Conservation (phyloP, 1,140 invertebrate species). For the Drusus annulatus region DNA sequence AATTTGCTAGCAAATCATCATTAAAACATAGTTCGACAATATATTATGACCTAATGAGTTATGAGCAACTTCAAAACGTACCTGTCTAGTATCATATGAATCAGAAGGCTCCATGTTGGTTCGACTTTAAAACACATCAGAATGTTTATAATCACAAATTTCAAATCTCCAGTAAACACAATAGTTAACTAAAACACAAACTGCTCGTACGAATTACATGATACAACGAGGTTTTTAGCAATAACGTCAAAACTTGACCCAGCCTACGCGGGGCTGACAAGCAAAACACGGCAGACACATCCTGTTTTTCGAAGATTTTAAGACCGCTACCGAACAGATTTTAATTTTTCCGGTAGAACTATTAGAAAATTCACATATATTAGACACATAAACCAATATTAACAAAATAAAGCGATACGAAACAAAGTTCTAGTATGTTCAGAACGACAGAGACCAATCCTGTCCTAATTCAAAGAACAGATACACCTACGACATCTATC, state of each 20-base stretch:
- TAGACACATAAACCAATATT: not conserved
- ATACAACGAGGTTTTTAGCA: slow-evolving; percentile 28
- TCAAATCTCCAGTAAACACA: not conserved
- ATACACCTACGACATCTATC: slow-evolving; percentile 48
- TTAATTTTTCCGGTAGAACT: not conserved
- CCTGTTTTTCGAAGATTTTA: slow-evolving; percentile 27
- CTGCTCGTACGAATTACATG: slow-evolving; percentile 10
- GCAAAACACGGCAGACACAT: slow-evolving; percentile 48
- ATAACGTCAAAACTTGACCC: slow-evolving; percentile 51
- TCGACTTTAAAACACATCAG: slow-evolving; percentile 50
- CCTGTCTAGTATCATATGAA: slow-evolving; percentile 58
- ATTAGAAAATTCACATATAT: slow-evolving; percentile 23
- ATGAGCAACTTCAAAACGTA: slow-evolving; percentile 37
- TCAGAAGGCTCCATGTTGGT: slow-evolving; percentile 56
- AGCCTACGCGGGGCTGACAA: slow-evolving; percentile 52
- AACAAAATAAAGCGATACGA: slow-evolving; percentile 25
- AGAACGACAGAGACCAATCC: slow-evolving; percentile 33
- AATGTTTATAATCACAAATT: slow-evolving; percentile 45
- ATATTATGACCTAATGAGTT: slow-evolving; percentile 13
- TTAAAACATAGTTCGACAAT: not conserved
- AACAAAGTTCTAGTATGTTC: slow-evolving; percentile 38
- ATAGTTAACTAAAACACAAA: slow-evolving; percentile 25
- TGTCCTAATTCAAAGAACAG: slow-evolving; percentile 49
- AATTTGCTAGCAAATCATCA: not conserved
- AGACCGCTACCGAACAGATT: not conserved